Conservation (phyloP, 2,797 vertebrate species). For the Gallinago stenura region DNA sequence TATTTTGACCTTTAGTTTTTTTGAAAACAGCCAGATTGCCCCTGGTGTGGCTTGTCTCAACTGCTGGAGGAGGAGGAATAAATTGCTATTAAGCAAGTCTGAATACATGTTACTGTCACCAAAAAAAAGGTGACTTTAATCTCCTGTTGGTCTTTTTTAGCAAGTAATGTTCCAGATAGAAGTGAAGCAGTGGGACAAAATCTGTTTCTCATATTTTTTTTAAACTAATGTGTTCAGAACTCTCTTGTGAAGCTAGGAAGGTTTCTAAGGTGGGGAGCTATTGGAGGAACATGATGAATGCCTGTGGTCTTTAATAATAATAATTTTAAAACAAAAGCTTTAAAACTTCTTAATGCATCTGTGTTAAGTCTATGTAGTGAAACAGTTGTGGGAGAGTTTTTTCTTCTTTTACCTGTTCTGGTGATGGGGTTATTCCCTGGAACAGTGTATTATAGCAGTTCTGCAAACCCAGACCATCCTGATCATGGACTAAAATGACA, state of each 20-base stretch:
- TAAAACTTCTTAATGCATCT: neutral
- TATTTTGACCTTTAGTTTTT: neutral
- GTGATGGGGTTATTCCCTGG: neutral
- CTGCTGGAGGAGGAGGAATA: neutral
- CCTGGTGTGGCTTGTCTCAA: neutral
- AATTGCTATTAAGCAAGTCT: neutral
- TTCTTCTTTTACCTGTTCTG: neutral
- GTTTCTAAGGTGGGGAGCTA: neutral
- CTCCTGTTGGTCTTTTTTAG: neutral
- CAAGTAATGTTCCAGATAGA: neutral
- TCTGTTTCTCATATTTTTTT: fast-evolving
- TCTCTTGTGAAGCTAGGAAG: neutral
- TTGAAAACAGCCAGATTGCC: neutral
- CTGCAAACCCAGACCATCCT: neutral
- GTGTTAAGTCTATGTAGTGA: neutral
- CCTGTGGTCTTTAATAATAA: neutral
- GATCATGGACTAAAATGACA: neutral
- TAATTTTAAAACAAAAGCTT: neutral
- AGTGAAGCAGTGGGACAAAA: neutral
- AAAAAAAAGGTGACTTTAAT: neutral
- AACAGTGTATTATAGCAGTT: neutral
- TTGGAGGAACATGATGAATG: neutral
- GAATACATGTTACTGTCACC: neutral
- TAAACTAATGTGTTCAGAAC: neutral
- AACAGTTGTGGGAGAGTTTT: neutral